These are phyloP conservation scores for Melanotaenia pygmaea DNA, from an alignment of 2,797 vertebrate genomes.

Conservation along the genomic window DNA sequence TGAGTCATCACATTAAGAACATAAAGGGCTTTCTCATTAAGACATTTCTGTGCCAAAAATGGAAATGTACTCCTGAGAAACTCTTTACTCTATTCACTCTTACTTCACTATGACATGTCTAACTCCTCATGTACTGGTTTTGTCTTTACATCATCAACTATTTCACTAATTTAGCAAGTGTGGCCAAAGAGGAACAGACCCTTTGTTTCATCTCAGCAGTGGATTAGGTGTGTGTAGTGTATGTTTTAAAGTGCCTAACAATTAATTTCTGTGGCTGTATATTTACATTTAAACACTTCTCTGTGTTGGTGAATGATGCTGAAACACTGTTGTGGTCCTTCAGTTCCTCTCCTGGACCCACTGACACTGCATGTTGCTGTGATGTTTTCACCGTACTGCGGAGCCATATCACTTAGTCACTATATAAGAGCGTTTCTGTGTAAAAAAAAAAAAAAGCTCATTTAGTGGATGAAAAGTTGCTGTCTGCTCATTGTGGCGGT, in stretches of 20 bases:
- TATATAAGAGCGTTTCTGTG: conserved; percentile 20
- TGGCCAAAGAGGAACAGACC: conserved; percentile 31
- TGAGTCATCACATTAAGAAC: not conserved
- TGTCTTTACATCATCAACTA: conserved; percentile 1
- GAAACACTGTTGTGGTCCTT: conserved; percentile 32
- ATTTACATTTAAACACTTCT: conserved; percentile 15
- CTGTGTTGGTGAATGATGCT: conserved; percentile 22
- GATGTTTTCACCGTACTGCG: conserved; percentile 50
- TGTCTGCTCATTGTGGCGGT: not conserved
- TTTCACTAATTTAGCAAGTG: conserved; percentile 20
- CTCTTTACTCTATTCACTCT: not conserved
- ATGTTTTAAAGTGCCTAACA: conserved; percentile 50
- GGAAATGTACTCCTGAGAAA: conserved; percentile 8
- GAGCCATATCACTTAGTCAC: conserved; percentile 38
- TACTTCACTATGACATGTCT: not conserved
- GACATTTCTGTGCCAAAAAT: not conserved
- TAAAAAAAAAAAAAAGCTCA: not conserved
- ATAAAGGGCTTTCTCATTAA: conserved; percentile 19
- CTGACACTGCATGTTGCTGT: conserved; percentile 48
- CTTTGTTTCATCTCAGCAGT: not conserved
- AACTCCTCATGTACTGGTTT: conserved; percentile 1
- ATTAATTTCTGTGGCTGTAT: conserved; percentile 21
- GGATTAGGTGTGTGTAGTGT: not conserved
- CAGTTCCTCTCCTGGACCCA: conserved; percentile 20
- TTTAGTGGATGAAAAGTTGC: conserved; percentile 1